Conservation (phyloP, 2,797 vertebrate genomes). For the Anguilla marmorata region DNA sequence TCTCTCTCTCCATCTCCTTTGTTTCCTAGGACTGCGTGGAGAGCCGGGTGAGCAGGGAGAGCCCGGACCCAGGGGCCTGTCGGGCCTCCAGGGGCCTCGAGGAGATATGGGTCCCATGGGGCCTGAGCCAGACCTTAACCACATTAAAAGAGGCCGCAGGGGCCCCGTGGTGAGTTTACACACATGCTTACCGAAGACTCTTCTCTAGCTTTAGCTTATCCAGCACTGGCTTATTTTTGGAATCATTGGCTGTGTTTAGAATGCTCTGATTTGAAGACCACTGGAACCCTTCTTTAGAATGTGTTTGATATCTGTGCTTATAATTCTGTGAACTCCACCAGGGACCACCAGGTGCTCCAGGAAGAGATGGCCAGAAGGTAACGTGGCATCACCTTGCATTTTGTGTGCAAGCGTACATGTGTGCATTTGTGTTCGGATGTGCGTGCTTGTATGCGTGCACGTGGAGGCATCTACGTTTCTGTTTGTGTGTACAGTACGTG, state of each 20-base stretch:
- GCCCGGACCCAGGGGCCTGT: conserved; percentile 58
- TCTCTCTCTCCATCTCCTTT: conserved; percentile 8
- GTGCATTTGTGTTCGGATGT: not conserved
- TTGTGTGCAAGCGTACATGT: not conserved
- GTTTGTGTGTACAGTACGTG: not conserved
- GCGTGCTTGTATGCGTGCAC: not conserved
- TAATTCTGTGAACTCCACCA: conserved; percentile 38
- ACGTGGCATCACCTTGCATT: conserved; percentile 3
- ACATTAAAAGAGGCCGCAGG: conserved; percentile 73
- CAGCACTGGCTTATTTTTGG: not conserved
- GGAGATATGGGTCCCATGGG: conserved; percentile 78
- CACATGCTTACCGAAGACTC: not conserved
- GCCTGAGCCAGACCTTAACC: conserved; percentile 69
- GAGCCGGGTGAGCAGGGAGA: conserved; percentile 68
- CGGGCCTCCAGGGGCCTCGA: conserved; percentile 69
- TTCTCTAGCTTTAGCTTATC: not conserved
- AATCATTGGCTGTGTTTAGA: not conserved
- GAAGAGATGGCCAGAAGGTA: conserved; percentile 75
- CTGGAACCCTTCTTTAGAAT: not conserved
- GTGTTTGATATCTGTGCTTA: not conserved
- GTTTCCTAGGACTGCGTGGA: conserved; percentile 65
- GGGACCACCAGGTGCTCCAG: conserved; percentile 73
- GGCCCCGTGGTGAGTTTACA: conserved; percentile 69
- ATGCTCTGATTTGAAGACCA: not conserved
- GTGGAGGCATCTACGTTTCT: conserved; percentile 20